Base-by-base conservation (phyloP, 2,113 vertebrate species). In the Zosterops borbonicus region DNA sequence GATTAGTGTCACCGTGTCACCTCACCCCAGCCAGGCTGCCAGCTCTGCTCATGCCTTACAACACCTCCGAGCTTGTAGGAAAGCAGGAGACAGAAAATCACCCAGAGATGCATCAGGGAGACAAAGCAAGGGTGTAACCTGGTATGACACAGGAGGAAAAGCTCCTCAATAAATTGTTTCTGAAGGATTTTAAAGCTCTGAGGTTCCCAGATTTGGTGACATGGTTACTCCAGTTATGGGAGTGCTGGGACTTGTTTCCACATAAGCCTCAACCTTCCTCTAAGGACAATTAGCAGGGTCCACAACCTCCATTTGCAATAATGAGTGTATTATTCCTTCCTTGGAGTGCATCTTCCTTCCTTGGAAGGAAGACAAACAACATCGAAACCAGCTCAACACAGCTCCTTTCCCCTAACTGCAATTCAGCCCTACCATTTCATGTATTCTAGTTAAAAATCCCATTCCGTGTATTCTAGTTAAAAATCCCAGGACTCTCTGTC, bases 31-130 rank as follows among this genome's bases (percentile, higher is more conserved):
- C 3, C 64, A 23, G 53, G 59, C 81, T 85, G 67, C 83, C 77
- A 56, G 78, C 22, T 78, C 88, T 81, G 60, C 73, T 81, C 92
- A 12, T 5, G 18, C 55, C 63, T 58, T 8, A 37, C 67, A 33
- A 28, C 4, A 11, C 16, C 65, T 41, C 44, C 0, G 0, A 3
- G 39, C 60, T 44, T 5, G 33, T 2, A 62, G 80, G 27, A 78
- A 77, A 78, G 47, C 77, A 64, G 0, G 0, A 73, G 46, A 19
- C 63, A 9, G 42, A n/a, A 83, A 35, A 18, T 11, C 60, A 62
- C 39, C 46, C 71, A 16, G 86, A 90, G 42, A 31, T 4, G 12
- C 63, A 4, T 1, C 9, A 19, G 16, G 1, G 49, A 47, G 15
- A 60, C 50, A 83, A 76, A 65, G 7, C 68, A 47, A 39, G 27